Evolutionary conservation across 2,888 invertebrate genomes (phyloP), one percentile per base, ranked within the genome.

Genomic region (Himalopsyche anomala): DNA sequence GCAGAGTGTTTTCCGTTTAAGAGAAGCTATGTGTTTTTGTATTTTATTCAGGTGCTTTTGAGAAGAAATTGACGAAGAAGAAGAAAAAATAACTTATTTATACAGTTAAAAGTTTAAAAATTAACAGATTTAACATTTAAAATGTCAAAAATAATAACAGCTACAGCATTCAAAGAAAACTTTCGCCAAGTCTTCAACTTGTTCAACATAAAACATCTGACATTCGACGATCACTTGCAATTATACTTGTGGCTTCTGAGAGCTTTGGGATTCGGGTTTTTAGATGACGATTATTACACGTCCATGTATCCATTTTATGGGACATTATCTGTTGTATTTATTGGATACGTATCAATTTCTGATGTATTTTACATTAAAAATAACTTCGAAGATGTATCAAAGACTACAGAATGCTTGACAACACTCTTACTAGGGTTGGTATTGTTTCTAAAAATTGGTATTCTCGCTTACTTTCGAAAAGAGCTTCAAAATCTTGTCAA

Each of bases 191-290:
- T 82, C 15, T 86, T 84, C 82, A 86, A 86, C 42, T 62, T 87
- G 85, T 80, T 80, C 28, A 40, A 86, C 15, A 55, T 87, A 5
- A 81, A 84, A n/a, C 5, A 81, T 56, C 40, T 86, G 56, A 84
- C 84, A 6, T 83, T 86, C 36, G 87, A 87, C 51, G 87, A 87
- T 17, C 84, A 88, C n/a, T n/a, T 88, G 36, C 38, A 69, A 9
- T 11, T 84, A 9, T 83, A 82, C 17, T 9, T 40, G 6, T 56
- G 62, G 62, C 19, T 85, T 17, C n/a, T 87, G 55, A 82, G 51
- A 19, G 19, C 19, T 2, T 9, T 84, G 5, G 87, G 85, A 4
- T 45, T 74, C n/a, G 74, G 74, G 8, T 81, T 38, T 55, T 40
- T 85, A 4, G 81, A 82, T n/a, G 56, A 74, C 12, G 36, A 84